Percentiles rank a stretch among this genome's conserved stretches.
Conservation (phyloP, 2,888 invertebrate genomes). For the Limenitis camilla region DNA sequence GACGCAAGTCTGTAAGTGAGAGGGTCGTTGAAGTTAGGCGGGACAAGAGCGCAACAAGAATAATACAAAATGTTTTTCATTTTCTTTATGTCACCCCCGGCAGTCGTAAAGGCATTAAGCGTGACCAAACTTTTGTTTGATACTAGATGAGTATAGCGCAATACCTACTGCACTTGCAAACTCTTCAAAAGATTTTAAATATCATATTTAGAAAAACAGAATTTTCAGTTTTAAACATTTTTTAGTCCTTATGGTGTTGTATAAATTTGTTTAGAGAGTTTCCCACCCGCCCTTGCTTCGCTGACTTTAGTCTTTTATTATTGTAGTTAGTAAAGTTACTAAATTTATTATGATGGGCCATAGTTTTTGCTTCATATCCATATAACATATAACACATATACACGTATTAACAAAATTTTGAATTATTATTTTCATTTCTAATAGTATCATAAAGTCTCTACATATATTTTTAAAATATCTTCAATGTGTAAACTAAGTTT, state of each 20-base stretch:
- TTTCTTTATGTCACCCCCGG: conserved; percentile 91
- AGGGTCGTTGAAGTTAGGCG: conserved; percentile 66
- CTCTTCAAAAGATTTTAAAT: conserved; percentile 18
- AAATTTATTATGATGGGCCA: too few relatives aligned
- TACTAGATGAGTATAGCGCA: conserved; percentile 66
- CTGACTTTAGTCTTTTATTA: too few relatives aligned
- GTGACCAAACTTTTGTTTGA: conserved; percentile 84
- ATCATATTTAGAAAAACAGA: conserved; percentile 5
- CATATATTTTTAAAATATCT: too few relatives aligned
- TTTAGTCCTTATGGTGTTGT: not conserved
- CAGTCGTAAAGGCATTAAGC: conserved; percentile 91
- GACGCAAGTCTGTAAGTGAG: conserved; percentile 37
- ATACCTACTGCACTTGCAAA: conserved; percentile 32
- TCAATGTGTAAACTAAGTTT: too few relatives aligned
- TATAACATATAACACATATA: too few relatives aligned
- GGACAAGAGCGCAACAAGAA: conserved; percentile 73
- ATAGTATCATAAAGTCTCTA: too few relatives aligned
- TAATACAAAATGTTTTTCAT: conserved; percentile 87
- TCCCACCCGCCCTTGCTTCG: too few relatives aligned
- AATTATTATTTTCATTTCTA: too few relatives aligned
- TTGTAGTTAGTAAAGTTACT: too few relatives aligned
- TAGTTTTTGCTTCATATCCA: too few relatives aligned
- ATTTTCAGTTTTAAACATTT: not conserved
- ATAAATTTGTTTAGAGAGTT: too few relatives aligned
- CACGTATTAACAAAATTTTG: too few relatives aligned